Evolutionary conservation across 2,888 invertebrate species (phyloP), one percentile per base, ranked within the genome.

Genomic region (Meta bourneti): DNA sequence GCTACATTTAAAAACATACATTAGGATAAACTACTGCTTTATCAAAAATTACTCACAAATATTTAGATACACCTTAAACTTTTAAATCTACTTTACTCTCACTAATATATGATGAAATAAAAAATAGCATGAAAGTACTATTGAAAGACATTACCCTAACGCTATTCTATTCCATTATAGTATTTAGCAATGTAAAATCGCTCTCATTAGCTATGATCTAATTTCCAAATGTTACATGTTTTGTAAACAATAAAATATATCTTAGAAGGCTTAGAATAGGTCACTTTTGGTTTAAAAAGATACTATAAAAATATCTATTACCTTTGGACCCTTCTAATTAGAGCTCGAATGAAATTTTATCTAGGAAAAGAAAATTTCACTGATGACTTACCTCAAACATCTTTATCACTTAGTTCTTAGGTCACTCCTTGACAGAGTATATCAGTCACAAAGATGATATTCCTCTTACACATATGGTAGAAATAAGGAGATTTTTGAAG

Each of bases 281-380:
- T 71, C 91, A 91, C 91, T 88, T 90, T 90, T 91, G 91, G 91
- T 88, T 91, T 54, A 78, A 91, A 91, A 91, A 88, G 91, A 88
- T 91, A 91, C 87, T 91, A 91, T 91, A 91, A 91, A 91, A 91
- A 91, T 91, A 91, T 88, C 91, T 91, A 91, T 91, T 88, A 87
- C 86, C 87, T 84, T 91, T 91, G 91, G 91, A 91, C 91, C 91
- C 91, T 84, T 88, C 91, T 91, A 91, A 91, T 91, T 86, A 81
- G 80, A 91, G 91, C 91, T 91, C 91, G 91, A 91, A 87, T 78
- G 70, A 83, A 78, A 11, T 34, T 52, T 52, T 78, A 19, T 78
- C 51, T 78, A 49, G 16, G 61, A 9, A 61, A 61, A 61, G 61
- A 52, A 78, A 78, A 78, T 7, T 52, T 78, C 75, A 78, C 52